Evolutionary conservation across 2,113 vertebrate species (phyloP).

Genomic region (Haemorhous mexicanus): DNA sequence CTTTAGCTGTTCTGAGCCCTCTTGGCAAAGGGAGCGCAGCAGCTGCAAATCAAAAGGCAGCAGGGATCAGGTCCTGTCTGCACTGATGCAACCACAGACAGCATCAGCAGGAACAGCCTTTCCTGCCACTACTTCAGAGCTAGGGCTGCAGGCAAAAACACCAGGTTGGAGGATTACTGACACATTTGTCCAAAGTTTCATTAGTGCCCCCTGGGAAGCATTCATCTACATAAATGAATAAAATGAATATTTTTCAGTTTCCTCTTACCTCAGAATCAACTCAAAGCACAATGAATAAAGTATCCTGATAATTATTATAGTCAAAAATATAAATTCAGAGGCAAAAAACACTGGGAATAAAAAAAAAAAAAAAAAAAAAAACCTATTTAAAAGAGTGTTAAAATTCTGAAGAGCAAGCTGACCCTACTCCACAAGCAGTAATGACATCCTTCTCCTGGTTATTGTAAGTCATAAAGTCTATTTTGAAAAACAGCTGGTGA

Average conservation of each 20-base stretch:
- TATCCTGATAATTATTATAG: neutral
- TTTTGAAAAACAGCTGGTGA: slow-evolving; percentile 11
- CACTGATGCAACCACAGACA: rapidly evolving
- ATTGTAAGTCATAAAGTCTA: neutral
- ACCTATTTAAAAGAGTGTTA: neutral
- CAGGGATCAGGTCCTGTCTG: neutral
- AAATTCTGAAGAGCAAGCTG: neutral
- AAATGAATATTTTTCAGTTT: neutral
- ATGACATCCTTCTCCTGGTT: neutral
- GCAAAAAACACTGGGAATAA: rapidly evolving
- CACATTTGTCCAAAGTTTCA: neutral
- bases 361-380: neutral
- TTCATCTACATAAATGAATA: neutral
- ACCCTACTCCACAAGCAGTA: rapidly evolving
- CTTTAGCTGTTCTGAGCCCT: neutral
- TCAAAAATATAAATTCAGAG: neutral
- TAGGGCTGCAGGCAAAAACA: neutral
- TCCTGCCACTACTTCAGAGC: neutral
- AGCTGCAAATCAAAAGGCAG: neutral
- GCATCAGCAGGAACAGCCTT: neutral
- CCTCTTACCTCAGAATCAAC: neutral
- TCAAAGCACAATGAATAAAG: neutral
- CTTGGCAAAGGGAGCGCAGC: neutral
- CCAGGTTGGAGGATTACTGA: neutral
- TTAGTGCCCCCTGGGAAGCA: rapidly evolving